A percentile compares a stretch with the other conserved stretches of the same genome.
phyloP scores from a whole-genome alignment of 2,113 vertebrate genomes.

The Oryctolagus cuniculus region mOryCun1.1 NC_091448.1:32893501-32894000 shows the following conservation, averaged over 20 bases:
- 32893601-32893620: not conserved
- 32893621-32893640: not conserved
- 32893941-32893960: not conserved
- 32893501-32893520: not conserved
- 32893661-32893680: not conserved
- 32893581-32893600: not conserved
- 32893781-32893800: too few relatives aligned
- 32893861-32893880: not conserved
- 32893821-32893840: not conserved
- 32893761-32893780: not conserved
- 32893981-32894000: not conserved
- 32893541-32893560: not conserved
- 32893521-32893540: not conserved
- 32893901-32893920: not conserved
- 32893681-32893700: not conserved
- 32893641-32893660: not conserved
- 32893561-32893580: not conserved
- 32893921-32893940: not conserved
- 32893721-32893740: accelerated
- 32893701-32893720: not conserved
- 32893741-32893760: not conserved
- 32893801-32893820: not conserved
- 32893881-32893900: not conserved
- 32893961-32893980: not conserved
- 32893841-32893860: accelerated